Percentiles rank a stretch among this genome's conserved stretches.
Evolutionary conservation across 1,140 invertebrate genomes (phyloP).

Genomic region (Pseudomyrmex dendroicus): DNA sequence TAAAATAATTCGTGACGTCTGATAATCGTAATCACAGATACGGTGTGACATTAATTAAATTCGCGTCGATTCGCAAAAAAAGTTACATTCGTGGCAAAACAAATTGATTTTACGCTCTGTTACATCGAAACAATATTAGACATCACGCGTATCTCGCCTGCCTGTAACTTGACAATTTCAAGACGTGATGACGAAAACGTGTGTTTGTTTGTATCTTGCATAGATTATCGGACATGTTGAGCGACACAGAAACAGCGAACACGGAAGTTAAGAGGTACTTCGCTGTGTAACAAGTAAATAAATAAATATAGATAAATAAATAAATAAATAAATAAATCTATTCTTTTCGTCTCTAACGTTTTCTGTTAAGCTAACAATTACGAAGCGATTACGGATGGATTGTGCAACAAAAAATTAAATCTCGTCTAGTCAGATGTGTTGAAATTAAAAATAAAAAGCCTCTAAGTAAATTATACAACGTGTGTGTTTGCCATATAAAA

Average conservation of each 20-base stretch:
- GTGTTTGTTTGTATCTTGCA: conserved; percentile 39
- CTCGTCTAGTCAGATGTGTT: too few species aligned
- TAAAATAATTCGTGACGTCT: conserved; percentile 49
- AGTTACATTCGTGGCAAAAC: background rate
- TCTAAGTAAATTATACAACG: too few species aligned
- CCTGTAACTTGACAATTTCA: conserved; percentile 36
- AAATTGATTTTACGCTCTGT: conserved; percentile 4
- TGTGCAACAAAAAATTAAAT: conserved; percentile 36
- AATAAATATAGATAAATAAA: conserved; percentile 51
- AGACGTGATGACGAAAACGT: background rate
- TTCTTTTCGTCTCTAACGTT: conserved; percentile 5
- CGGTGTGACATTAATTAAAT: conserved; percentile 51
- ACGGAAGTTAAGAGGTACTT: conserved; percentile 59
- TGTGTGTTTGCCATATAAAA: too few species aligned
- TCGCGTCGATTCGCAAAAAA: background rate
- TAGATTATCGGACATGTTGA: conserved; percentile 49
- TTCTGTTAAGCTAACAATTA: conserved; percentile 46
- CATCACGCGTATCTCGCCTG: conserved; percentile 46
- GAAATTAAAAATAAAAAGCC: too few species aligned
- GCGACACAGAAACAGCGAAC: conserved; percentile 13
- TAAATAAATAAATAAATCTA: conserved; percentile 46
- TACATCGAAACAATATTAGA: conserved; percentile 31
- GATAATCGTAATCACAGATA: conserved; percentile 68
- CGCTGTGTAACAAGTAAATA: conserved; percentile 59
- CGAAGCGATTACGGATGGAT: conserved; percentile 46